Base-by-base conservation (phyloP, 2,888 invertebrate genomes). In the Hecatera dysodea region DNA sequence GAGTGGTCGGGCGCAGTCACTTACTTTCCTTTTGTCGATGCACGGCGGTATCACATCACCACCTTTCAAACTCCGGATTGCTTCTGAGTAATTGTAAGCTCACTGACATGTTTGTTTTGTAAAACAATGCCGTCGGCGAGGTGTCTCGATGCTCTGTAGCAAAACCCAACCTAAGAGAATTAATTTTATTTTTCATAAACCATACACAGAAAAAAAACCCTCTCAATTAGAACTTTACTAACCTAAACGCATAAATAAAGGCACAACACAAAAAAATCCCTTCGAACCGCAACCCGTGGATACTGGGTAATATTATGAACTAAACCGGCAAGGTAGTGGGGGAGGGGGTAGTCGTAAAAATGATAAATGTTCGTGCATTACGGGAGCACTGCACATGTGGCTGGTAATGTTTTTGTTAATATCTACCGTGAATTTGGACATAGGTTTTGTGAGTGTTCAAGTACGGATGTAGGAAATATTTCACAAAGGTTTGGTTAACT, bases 341-440 rank as follows among this genome's bases (percentile, higher is more conserved):
- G 36, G 52, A n/a, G 53, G 59, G 67, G 52, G 72, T 53, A 69
- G 67, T 87, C 86, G 82, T 87, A 87, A 88, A 88, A 81, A 86
- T 87, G 87, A 87, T 78, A 84, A 87, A 87, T 83, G 85, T 80
- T 63, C 86, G 78, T 81, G 74, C 85, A 87, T 87, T 86, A 88
- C 83, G 70, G 57, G 71, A 73, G 67, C 57, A 84, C 68, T 84
- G 83, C 83, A 84, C 83, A 84, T 84, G 83, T 85, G 83, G 64
- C 83, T 81, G 59, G 71, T 72, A 64, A 66, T 83, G 83, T 85
- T 85, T 83, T 85, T 85, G 83, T 84, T 85, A 85, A 83, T 83
- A 77, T 81, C 59, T 75, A 69, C 67, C 59, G 52, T 68, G 71
- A 85, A 83, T 84, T 84, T 81, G 83, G 79, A 85, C 83, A 83